Base-by-base conservation (phyloP, 2,797 vertebrate species). In the Diceros bicornis region DNA sequence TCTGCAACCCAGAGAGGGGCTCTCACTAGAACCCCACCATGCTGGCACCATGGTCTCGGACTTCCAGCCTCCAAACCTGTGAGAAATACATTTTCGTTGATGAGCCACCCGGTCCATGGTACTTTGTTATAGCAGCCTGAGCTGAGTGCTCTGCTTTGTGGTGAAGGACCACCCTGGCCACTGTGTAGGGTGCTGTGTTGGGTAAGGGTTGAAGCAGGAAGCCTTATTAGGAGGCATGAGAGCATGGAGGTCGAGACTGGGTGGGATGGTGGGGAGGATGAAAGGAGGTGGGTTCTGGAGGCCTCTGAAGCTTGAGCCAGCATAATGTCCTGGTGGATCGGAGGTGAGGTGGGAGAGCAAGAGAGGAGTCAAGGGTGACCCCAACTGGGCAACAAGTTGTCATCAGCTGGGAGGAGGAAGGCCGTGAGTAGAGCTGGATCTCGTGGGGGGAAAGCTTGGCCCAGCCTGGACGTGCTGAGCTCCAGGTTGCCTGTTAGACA, bases 211-310 rank as follows among this genome's bases (percentile, higher is more conserved):
- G n/a, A 50, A 59, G 14, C 50, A 41, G 44, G 29, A 47, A 37
- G n/a, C 32, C 23, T 84, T 62, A 55, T 75, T 7, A 7, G 29
- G 92, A 34, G 37, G 17, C 23, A 3, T 2, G 6, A 55, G 61
- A 14, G 12, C 20, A 20, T 25, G 64, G 52, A 59, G 11, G 37
- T 78, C 0, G 1, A 41, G 44, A 25, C n/a, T 13, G 14, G 27
- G 29, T 1, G 0, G 32, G 11, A 12, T 41, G n/a, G 23, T 11
- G 18, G 34, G 12, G 6, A 7, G 34, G 59, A 44, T 1, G 16
- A 13, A 77, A 41, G 52, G 20, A 87, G n/a, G 20, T 4, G 7
- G 25, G 62, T 16, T 29, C 69, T 57, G 59, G 55, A 64, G 44
- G 57, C 13, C 17, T 66, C 27, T 66, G 57, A 83, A 23, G 17